phyloP scores from a whole-genome alignment of 1,140 invertebrate species.

The Cydia fagiglandana region DNA sequence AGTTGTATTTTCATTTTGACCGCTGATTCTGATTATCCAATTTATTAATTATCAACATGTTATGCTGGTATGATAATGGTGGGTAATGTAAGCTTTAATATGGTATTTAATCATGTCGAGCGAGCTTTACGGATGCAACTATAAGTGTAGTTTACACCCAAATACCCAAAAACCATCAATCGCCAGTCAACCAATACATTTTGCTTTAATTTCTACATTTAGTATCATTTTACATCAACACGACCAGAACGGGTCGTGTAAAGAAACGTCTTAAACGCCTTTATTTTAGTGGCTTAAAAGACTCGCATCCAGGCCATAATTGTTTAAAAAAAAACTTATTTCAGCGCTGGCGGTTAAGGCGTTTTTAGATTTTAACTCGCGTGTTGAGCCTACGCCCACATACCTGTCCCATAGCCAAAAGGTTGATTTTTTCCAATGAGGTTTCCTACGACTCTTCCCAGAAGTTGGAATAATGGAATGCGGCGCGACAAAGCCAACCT shows the following conservation, averaged over 20 bases:
- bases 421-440: constrained; percentile 34
- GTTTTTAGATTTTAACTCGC: background rate
- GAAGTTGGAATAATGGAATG: constrained; percentile 58
- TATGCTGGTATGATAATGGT: too few species aligned
- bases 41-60: too few species aligned
- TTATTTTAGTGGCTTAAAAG: background rate
- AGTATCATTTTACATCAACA: constrained; percentile 25
- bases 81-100: background rate
- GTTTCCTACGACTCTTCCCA: constrained; percentile 46
- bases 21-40: too few species aligned
- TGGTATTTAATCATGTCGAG: background rate
- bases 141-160: constrained; percentile 1
- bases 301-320: background rate
- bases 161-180: constrained; percentile 12
- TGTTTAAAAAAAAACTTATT: background rate
- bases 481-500: constrained; percentile 52
- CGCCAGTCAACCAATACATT: constrained; percentile 19
- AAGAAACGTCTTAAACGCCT: constrained; percentile 1
- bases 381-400: constrained; percentile 27
- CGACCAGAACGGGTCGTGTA: background rate
- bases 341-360: background rate
- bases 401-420: constrained; percentile 30
- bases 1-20: too few species aligned
- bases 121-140: background rate
- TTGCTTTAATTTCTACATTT: constrained; percentile 13